Evolutionary conservation across 2,888 invertebrate species (phyloP), one percentile per base, ranked within the genome.

Genomic region (Ormyrus thymus): DNA sequence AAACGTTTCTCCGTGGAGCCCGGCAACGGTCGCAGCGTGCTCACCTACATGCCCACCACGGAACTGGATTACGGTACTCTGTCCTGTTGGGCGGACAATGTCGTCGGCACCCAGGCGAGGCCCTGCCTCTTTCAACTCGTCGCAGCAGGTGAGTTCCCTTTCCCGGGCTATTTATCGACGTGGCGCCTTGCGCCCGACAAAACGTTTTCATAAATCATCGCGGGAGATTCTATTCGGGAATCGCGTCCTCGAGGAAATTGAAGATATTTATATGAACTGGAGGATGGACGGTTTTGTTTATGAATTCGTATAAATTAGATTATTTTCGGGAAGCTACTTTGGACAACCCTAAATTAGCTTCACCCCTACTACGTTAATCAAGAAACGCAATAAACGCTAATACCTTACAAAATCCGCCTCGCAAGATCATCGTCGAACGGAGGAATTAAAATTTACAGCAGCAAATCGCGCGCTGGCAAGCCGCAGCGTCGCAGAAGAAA

Each of bases 51-150:
- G 55, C 93, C 93, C 46, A 91, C 91, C 65, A 91, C 92, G 11
- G 93, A 93, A 85, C 89, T 95, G 90, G 97, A 97, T 92, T 97
- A 97, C 90, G 97, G 97, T 78, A 96, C 96, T 15, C 91, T 97
- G 76, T 96, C 96, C 51, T 97, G 97, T 90, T 94, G 96, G 92
- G 97, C 96, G 11, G 92, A 94, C 84, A 97, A 97, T 91, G 93
- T 94, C 85, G 96, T 97, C 77, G 97, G 97, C 82, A 92, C 94
- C 76, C 97, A 97, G 90, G 91, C 94, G 83, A 93, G 94, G 83
- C 97, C 97, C 10, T 97, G 97, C 89, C 93, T 96, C 87, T 97
- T 96, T 91, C 96, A 96, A 90, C 95, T 97, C 89, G 96, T 97
- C 58, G 94, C 96, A 72, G 97, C 97, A 85, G 97, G 97, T 97